Evolutionary conservation across 2,113 vertebrate species (phyloP).

Genomic region (Indicator maculatus): DNA sequence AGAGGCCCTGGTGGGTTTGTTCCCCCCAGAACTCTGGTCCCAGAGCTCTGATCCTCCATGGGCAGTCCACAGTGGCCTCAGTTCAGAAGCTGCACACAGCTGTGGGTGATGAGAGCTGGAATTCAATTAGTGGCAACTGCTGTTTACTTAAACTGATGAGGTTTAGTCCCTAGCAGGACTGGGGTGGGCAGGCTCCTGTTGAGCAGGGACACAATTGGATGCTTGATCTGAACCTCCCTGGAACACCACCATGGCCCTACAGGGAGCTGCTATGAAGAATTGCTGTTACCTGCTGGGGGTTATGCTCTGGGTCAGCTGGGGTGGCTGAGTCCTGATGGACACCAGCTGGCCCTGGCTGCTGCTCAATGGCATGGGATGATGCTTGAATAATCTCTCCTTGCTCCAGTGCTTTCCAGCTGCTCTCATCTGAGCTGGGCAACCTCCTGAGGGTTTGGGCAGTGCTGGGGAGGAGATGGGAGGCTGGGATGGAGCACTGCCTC

Average conservation of each 20-base stretch:
- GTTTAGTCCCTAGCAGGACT: background rate
- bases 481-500: background rate
- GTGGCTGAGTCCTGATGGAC: background rate
- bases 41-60: background rate
- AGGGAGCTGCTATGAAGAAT: background rate
- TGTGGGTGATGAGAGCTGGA: background rate
- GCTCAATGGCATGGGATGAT: background rate
- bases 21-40: background rate
- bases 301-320: background rate
- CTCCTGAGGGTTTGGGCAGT: background rate
- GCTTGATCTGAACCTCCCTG: background rate
- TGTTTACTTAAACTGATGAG: background rate
- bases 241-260: background rate
- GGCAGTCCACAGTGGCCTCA: background rate
- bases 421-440: background rate
- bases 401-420: background rate
- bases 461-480: background rate
- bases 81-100: background rate
- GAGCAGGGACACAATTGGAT: background rate
- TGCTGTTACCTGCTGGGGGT: background rate
- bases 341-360: background rate
- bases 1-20: background rate
- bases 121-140: background rate
- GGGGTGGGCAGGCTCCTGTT: background rate
- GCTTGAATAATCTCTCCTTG: background rate